Evolutionary conservation across 2,797 vertebrate genomes (phyloP).

Genomic region (Antennarius maculatus): DNA sequence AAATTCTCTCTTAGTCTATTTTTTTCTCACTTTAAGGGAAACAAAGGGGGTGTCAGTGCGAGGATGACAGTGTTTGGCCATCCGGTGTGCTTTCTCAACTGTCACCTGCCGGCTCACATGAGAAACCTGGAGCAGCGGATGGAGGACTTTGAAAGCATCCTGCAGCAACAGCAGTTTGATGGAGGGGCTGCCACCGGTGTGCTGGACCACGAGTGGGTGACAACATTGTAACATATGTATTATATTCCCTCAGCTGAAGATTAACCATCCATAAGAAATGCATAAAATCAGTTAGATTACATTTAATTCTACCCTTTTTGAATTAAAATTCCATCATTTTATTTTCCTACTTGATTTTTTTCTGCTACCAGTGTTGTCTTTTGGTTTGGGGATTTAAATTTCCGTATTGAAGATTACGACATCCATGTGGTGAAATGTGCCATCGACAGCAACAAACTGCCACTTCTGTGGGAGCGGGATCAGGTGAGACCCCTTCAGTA

Average conservation of each 20-base stretch:
- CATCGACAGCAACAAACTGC: conserved; percentile 91
- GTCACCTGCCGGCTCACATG: conserved; percentile 97
- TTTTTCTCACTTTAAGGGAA: conserved; percentile 82
- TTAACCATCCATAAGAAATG: not conserved
- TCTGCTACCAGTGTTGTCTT: conserved; percentile 88
- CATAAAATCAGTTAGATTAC: not conserved
- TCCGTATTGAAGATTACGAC: conserved; percentile 96
- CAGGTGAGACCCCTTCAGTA: conserved; percentile 83
- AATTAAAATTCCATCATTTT: not conserved
- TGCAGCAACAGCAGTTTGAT: conserved; percentile 97
- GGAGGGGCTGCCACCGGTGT: conserved; percentile 88
- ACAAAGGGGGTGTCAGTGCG: conserved; percentile 95
- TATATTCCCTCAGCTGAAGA: not conserved
- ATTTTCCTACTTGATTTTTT: not conserved
- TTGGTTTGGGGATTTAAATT: conserved; percentile 99
- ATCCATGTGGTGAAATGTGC: conserved; percentile 96
- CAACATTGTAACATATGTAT: not conserved
- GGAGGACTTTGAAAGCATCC: conserved; percentile 97
- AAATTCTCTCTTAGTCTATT: conserved; percentile 8
- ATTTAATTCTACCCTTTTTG: not conserved
- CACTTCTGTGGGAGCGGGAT: conserved; percentile 96
- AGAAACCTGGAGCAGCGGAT: conserved; percentile 95
- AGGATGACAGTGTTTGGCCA: conserved; percentile 92
- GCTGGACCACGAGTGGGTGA: conserved; percentile 93
- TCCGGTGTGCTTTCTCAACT: conserved; percentile 97